Evolutionary conservation across 2,113 vertebrate species (phyloP).

Genomic region (Tragelaphus imberbis): DNA sequence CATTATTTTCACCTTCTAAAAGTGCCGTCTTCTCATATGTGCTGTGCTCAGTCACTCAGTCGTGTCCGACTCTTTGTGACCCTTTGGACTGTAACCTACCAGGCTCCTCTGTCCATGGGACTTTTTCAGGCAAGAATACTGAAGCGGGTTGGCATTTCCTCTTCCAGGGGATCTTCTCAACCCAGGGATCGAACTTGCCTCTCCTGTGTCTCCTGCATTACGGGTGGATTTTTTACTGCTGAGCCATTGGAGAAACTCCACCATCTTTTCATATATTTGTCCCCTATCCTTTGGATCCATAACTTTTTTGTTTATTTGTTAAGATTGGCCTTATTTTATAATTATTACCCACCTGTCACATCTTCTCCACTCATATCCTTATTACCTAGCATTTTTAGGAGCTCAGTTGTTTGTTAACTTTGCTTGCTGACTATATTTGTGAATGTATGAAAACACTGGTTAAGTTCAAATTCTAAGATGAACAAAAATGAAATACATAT

Average conservation of each 20-base stretch:
- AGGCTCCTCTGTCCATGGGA: background rate
- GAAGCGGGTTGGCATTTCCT: background rate
- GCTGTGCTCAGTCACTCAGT: background rate
- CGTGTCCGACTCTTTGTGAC: background rate
- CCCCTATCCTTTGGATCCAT: background rate
- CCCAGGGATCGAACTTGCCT: background rate
- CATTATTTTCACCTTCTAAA: background rate
- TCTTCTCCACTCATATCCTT: background rate
- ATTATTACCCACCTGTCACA: background rate
- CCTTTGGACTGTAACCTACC: background rate
- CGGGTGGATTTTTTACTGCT: background rate
- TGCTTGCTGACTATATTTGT: background rate
- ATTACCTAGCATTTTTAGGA: background rate
- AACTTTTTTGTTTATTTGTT: background rate
- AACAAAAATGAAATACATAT: background rate
- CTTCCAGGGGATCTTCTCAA: background rate
- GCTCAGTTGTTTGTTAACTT: background rate
- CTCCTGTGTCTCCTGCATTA: background rate
- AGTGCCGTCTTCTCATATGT: background rate
- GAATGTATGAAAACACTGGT: background rate
- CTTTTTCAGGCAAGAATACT: background rate
- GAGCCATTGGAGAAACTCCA: background rate
- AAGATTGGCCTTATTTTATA: background rate
- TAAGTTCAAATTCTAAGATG: conserved; percentile 4
- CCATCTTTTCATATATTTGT: background rate